phyloP scores from a whole-genome alignment of 2,888 invertebrate genomes.

The Cordilura impudica region DNA sequence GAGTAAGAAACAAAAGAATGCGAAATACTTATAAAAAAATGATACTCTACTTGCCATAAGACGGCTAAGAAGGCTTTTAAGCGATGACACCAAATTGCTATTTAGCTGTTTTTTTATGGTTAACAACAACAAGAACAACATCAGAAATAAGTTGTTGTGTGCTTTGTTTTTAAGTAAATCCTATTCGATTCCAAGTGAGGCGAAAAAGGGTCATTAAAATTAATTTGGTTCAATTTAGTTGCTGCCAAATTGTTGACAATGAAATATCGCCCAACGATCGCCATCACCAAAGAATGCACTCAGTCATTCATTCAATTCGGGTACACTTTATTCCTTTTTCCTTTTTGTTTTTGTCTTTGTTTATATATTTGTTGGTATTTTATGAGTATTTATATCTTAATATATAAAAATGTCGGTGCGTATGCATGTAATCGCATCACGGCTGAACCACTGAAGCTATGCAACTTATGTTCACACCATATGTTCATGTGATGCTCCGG shows the following conservation, averaged over 20 bases:
- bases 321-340: background rate
- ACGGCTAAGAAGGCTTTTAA: conserved; percentile 74
- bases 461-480: too few species aligned
- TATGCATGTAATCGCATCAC: too few species aligned
- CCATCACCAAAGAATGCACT: conserved; percentile 61
- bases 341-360: background rate
- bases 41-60: conserved; percentile 6
- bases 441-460: too few species aligned
- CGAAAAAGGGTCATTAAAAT: conserved; percentile 75
- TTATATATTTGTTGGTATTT: too few species aligned
- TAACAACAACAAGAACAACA: conserved; percentile 30
- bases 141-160: conserved; percentile 41
- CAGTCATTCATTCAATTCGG: conserved; percentile 55
- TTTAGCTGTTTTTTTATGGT: conserved; percentile 69
- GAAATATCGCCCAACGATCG: conserved; percentile 68
- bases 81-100: conserved; percentile 78
- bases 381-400: too few species aligned
- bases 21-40: conserved; percentile 7
- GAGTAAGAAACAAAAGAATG: conserved; percentile 51
- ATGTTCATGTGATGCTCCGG: too few species aligned
- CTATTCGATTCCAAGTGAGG: conserved; percentile 48
- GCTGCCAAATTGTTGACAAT: conserved; percentile 76
- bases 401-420: too few species aligned
- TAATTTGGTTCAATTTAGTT: conserved; percentile 77
- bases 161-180: conserved; percentile 45